Conservation (phyloP, 2,888 invertebrate genomes). For the Caenorhabditis japonica region DNA sequence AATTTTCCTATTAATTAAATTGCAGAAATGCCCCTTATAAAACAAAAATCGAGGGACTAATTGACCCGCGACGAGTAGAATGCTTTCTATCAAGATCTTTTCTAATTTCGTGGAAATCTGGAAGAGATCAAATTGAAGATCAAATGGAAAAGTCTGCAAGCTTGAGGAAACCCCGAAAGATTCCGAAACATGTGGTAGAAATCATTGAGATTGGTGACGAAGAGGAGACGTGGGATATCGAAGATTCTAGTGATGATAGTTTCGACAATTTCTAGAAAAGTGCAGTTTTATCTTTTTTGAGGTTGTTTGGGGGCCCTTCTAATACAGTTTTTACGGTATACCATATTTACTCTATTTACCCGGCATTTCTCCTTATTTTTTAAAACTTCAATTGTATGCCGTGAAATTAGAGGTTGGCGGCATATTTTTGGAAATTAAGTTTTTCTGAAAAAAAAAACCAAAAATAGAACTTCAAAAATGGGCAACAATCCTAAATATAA, state of each 20-base stretch:
- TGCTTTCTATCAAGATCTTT: conserved; percentile 30
- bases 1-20: not conserved
- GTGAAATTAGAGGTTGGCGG: too few relatives aligned
- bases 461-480: too few relatives aligned
- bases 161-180: not conserved
- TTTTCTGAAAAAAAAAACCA: too few relatives aligned
- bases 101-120: conserved; percentile 29
- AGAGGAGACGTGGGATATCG: conserved; percentile 42
- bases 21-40: conserved; percentile 25
- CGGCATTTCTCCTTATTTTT: too few relatives aligned
- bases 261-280: conserved; percentile 34
- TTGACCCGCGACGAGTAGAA: conserved; percentile 17
- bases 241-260: conserved; percentile 45
- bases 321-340: too few relatives aligned
- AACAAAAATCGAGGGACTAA: conserved; percentile 15
- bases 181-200: not conserved
- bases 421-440: too few relatives aligned
- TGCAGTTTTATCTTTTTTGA: not conserved
- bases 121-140: conserved; percentile 26
- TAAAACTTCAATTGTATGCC: too few relatives aligned
- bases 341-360: too few relatives aligned
- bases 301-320: too few relatives aligned
- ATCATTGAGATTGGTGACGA: conserved; percentile 7
- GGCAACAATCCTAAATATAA: too few relatives aligned
- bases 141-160: conserved; percentile 12